Conservation (phyloP, 2,113 vertebrate species). For the Alosa alosa region DNA sequence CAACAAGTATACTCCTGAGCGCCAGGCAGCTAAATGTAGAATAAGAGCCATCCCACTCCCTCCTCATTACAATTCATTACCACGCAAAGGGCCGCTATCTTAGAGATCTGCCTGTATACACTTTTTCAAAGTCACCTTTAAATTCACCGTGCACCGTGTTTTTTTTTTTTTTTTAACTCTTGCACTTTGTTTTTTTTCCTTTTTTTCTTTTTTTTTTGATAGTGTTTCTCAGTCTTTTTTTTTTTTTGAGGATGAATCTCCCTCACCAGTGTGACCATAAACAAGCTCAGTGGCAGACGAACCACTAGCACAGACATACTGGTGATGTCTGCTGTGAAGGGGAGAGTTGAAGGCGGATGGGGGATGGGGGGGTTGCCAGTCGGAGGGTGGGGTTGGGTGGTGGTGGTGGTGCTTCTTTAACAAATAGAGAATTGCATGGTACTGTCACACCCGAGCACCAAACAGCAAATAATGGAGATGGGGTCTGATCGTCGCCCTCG, state of each 20-base stretch:
- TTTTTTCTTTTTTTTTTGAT: neutral
- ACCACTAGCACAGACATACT: neutral
- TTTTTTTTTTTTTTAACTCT: neutral
- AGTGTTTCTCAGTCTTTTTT: constrained; percentile 13
- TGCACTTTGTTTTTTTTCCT: neutral
- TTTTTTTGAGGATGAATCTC: constrained; percentile 49
- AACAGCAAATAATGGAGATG: constrained; percentile 79
- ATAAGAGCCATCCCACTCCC: constrained; percentile 59
- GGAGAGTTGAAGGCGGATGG: constrained; percentile 44
- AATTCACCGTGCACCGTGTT: constrained; percentile 55
- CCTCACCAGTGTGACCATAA: constrained; percentile 46
- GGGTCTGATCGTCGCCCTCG: constrained; percentile 80
- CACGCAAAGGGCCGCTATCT: constrained; percentile 71
- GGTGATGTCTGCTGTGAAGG: constrained; percentile 51
- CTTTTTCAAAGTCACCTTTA: constrained; percentile 78
- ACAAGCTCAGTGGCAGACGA: constrained; percentile 54
- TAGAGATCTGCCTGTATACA: constrained; percentile 58
- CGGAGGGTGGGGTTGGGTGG: neutral
- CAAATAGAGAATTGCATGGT: constrained; percentile 71
- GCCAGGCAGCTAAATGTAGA: constrained; percentile 60
- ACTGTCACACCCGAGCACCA: constrained; percentile 73
- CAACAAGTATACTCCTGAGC: constrained; percentile 66
- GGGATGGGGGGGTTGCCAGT: constrained; percentile 24
- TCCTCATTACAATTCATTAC: constrained; percentile 76
- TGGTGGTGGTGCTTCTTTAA: constrained; percentile 39